These are phyloP conservation scores for Isoperla grammatica DNA, from an alignment of 2,888 invertebrate species.

Conservation along the genomic window DNA sequence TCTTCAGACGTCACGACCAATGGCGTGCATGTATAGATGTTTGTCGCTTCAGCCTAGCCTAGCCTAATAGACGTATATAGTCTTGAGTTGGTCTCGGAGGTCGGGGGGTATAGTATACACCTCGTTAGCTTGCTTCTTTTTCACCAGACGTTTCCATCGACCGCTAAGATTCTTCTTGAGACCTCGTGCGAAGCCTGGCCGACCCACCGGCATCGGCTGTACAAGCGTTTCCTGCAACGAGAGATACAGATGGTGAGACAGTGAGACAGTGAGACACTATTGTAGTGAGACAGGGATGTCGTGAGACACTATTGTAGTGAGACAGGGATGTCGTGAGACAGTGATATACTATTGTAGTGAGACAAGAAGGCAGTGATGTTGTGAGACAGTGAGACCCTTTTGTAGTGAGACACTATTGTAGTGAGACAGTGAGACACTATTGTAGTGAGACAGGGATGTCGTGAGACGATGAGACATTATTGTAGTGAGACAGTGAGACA, in stretches of 20 bases:
- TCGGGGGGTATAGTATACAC: conserved; percentile 81
- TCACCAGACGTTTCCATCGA: conserved; percentile 77
- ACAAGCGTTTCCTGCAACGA: conserved; percentile 70
- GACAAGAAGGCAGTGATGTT: conserved; percentile 3
- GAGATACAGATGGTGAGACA: conserved; percentile 34
- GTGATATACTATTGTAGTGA: conserved; percentile 7
- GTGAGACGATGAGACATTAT: too few relatives aligned
- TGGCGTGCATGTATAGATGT: too few relatives aligned
- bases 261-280: neutral
- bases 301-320: neutral
- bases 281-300: too few relatives aligned
- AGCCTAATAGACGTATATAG: conserved; percentile 74
- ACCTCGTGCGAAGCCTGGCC: conserved; percentile 70
- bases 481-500: too few relatives aligned
- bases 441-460: too few relatives aligned
- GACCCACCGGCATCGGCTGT: conserved; percentile 57
- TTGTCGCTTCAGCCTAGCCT: too few relatives aligned
- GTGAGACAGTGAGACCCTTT: conserved; percentile 6
- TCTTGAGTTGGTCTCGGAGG: conserved; percentile 79
- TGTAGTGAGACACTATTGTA: too few relatives aligned
- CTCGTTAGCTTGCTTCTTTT: conserved; percentile 76
- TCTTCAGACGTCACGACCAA: too few relatives aligned
- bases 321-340: conserved; percentile 23
- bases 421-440: conserved; percentile 7
- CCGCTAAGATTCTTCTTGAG: conserved; percentile 82